phyloP scores from a whole-genome alignment of 1,140 invertebrate species.

The Venustaconcha ellipsiformis region DNA sequence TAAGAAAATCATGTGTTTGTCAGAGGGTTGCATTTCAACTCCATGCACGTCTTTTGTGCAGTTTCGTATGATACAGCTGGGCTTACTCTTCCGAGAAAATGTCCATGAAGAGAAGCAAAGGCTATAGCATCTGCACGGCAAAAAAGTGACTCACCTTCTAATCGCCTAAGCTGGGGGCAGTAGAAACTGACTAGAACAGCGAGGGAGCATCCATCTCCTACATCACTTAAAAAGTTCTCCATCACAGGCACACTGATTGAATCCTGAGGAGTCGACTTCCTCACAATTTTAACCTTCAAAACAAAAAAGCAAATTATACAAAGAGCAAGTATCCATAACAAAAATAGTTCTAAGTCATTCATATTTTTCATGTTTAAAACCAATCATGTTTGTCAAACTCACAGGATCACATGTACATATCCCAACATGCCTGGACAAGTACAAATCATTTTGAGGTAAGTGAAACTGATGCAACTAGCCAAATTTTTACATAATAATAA shows the following conservation, averaged over 20 bases:
- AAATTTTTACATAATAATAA: no score
- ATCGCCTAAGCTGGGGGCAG: constrained; percentile 87
- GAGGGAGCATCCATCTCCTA: constrained; percentile 93
- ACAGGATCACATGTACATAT: no score
- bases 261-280: constrained; percentile 22
- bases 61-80: constrained; percentile 42
- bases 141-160: constrained; percentile 70
- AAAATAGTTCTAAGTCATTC: constrained; percentile 1
- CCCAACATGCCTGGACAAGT: no score
- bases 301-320: neutral
- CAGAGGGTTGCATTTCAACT: no score
- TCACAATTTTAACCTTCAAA: constrained; percentile 42
- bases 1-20: no score
- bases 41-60: neutral
- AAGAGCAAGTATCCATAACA: no score
- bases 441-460: no score
- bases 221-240: constrained; percentile 77
- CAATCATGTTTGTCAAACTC: neutral
- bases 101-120: neutral
- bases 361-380: constrained; percentile 2
- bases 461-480: no score
- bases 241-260: constrained; percentile 65
- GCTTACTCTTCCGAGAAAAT: constrained; percentile 75
- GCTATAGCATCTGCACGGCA: no score
- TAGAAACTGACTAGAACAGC: constrained; percentile 93